Percentiles rank a stretch among this genome's conserved stretches.
Evolutionary conservation across 2,888 invertebrate genomes (phyloP).

Genomic region (Drosophila emarginata): DNA sequence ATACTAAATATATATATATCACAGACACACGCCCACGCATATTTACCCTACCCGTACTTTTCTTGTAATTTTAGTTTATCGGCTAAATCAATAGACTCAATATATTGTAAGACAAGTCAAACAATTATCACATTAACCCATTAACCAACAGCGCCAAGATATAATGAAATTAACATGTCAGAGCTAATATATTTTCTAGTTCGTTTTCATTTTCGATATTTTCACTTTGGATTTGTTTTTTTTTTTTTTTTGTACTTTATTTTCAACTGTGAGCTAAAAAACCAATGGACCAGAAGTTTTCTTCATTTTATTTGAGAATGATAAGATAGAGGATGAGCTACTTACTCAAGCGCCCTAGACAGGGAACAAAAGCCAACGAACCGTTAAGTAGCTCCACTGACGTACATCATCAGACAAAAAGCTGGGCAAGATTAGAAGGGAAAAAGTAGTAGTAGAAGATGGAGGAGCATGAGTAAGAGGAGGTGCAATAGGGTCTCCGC

Average conservation of each 20-base stretch:
- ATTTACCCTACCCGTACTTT: neutral
- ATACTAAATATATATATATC: too few species aligned
- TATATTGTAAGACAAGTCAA: neutral
- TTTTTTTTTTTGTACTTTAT: too few species aligned
- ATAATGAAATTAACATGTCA: slow-evolving; percentile 62
- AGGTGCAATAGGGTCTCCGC: slow-evolving; percentile 10
- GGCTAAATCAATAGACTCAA: neutral
- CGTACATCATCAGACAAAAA: slow-evolving; percentile 28
- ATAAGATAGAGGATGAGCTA: slow-evolving; percentile 58
- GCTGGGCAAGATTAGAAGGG: slow-evolving; percentile 52
- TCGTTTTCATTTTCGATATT: slow-evolving; percentile 12
- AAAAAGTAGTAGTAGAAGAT: neutral
- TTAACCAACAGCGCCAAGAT: slow-evolving; percentile 37
- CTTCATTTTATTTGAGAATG: slow-evolving; percentile 49
- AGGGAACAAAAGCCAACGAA: slow-evolving; percentile 57
- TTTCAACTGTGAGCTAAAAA: slow-evolving; percentile 21
- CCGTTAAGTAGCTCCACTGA: slow-evolving; percentile 54
- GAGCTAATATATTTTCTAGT: slow-evolving; percentile 43
- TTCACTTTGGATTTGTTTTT: slow-evolving; percentile 49
- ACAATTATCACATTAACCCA: neutral
- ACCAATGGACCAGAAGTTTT: slow-evolving; percentile 32
- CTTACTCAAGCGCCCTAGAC: slow-evolving; percentile 36
- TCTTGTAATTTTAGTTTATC: neutral
- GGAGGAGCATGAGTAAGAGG: neutral
- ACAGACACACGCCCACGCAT: too few species aligned